Evolutionary conservation across 2,113 vertebrate genomes (phyloP), one percentile per base, ranked within the genome.

Genomic region (Hippocampus guttulatus): DNA sequence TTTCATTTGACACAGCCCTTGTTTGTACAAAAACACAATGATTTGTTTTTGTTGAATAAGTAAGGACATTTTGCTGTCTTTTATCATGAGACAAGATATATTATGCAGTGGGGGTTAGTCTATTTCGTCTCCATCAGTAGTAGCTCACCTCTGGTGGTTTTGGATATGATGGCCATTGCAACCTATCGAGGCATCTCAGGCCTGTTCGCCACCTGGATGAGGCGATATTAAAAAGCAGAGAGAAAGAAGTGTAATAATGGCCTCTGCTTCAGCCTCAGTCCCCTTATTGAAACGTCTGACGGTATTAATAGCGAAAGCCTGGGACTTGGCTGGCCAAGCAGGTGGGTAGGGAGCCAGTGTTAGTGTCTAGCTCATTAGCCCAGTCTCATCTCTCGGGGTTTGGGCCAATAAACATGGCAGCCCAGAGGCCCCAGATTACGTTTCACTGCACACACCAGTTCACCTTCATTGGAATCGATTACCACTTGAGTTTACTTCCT

Each of bases 311-410:
- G 80, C 81, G 82, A 85, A 90, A 90, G 88, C 90, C 88, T 70
- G 66, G 75, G 82, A 80, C 84, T 85, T 85, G 82, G 82, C 79
- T 57, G 77, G 78, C 86, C 79, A 83, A 61, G 74, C 76, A 78
- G 79, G 70, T 69, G 76, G 78, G 68, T 85, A 73, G 82, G 65
- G 43, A 88, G 86, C 86, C 91, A 90, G 92, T 93, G 92, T 93
- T 89, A 85, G 75, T 92, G 90, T 93, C 86, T 87, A 93, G 94
- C 93, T 95, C 91, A 94, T 95, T 97, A 97, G 94, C 92, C 92
- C 93, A 69, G 77, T 81, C 85, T 90, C 89, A 89, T 92, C 91
- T 91, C 91, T 77, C 2, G 84, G 90, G 92, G 88, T 92, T 91
- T 90, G 85, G 82, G 81, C 90, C 91, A 92, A 92, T 92, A 91